Conservation (phyloP, 2,797 vertebrate species). For the Dipus sagitta region DNA sequence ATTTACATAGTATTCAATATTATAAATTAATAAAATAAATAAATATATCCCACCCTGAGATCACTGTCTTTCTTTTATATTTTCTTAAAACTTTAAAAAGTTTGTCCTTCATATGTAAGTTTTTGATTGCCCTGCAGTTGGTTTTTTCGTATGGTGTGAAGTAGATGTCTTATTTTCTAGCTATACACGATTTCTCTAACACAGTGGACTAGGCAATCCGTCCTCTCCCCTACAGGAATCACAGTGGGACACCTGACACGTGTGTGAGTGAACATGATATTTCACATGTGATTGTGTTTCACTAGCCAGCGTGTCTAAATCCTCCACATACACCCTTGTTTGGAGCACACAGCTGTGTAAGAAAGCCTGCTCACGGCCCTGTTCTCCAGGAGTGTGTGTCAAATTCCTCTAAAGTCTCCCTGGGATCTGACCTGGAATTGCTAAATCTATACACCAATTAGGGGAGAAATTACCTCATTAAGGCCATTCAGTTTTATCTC, state of each 20-base stretch:
- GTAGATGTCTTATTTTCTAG: background rate
- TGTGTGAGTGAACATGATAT: background rate
- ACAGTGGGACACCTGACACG: background rate
- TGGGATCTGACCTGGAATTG: background rate
- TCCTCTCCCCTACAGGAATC: background rate
- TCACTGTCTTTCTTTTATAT: background rate
- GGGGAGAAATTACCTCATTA: background rate
- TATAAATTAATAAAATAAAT: background rate
- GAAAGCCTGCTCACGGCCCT: background rate
- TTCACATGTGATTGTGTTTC: background rate
- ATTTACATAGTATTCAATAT: too few relatives aligned
- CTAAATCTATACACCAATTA: background rate
- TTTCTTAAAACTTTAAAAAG: background rate
- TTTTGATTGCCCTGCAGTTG: background rate
- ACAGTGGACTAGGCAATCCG: background rate
- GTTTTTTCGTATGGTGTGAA: background rate
- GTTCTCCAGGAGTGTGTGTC: background rate
- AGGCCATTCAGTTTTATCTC: background rate
- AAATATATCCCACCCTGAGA: too few relatives aligned
- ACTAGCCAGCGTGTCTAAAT: background rate
- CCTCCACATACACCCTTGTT: background rate
- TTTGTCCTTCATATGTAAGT: background rate
- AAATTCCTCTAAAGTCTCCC: background rate
- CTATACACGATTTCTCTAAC: background rate
- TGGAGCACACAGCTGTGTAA: background rate